Evolutionary conservation across 2,797 vertebrate genomes (phyloP).

Genomic region (Sebastes diploproa): DNA sequence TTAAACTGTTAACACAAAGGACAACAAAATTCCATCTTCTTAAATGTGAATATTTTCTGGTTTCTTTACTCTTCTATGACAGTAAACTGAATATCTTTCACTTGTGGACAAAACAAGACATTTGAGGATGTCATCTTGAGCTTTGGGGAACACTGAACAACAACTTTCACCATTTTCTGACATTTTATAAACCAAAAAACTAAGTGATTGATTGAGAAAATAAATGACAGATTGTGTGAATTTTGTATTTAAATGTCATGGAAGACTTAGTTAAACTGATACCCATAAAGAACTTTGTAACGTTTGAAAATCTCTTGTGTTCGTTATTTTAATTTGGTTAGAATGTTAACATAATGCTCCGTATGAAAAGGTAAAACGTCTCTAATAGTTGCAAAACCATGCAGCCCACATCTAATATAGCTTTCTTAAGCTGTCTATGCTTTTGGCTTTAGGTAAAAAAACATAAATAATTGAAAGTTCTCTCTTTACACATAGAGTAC

Average conservation of each 20-base stretch:
- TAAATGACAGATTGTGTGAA: not conserved
- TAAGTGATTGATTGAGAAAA: too few species aligned
- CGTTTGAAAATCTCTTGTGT: not conserved
- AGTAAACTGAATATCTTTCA: too few species aligned
- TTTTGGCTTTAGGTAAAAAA: conserved; percentile 17
- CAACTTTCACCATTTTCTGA: too few species aligned
- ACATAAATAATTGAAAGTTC: conserved; percentile 24
- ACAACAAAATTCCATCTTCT: not conserved
- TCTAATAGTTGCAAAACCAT: not conserved
- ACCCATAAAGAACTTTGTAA: not conserved
- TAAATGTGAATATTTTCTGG: too few species aligned
- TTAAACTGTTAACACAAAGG: not conserved
- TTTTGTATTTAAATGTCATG: not conserved
- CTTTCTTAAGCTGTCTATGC: not conserved
- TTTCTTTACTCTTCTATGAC: too few species aligned
- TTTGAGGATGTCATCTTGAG: too few species aligned
- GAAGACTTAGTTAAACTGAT: not conserved
- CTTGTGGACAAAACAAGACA: too few species aligned
- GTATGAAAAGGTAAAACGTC: not conserved
- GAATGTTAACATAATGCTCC: not conserved
- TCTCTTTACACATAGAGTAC: not conserved
- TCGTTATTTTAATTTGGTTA: not conserved
- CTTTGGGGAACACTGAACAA: too few species aligned
- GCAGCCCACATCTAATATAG: not conserved
- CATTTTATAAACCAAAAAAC: too few species aligned